Evolutionary conservation across 2,113 vertebrate species (phyloP).

Genomic region (Desmodus rotundus): DNA sequence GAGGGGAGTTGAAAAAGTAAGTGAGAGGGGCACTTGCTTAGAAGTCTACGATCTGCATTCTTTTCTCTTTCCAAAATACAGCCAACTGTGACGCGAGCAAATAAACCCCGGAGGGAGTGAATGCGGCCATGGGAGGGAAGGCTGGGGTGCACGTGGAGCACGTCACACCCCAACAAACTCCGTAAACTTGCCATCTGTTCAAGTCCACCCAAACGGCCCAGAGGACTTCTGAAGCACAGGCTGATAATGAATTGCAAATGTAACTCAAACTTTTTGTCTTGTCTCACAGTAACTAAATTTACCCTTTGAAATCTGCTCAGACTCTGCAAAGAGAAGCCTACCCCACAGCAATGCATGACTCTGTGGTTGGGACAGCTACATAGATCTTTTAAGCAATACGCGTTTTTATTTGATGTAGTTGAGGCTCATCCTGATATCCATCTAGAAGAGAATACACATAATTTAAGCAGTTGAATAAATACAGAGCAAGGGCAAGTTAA

Average conservation of each 20-base stretch:
- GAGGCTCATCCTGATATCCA: neutral
- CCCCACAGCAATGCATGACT: neutral
- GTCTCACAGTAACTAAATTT: constrained; percentile 16
- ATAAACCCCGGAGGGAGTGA: neutral
- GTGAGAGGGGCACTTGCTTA: neutral
- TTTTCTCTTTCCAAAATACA: constrained; percentile 11
- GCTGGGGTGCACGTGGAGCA: neutral
- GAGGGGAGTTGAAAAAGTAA: neutral
- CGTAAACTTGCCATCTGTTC: constrained; percentile 55
- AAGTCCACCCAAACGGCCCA: neutral
- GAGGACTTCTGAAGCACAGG: neutral
- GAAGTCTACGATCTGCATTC: constrained; percentile 28
- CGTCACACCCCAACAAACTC: constrained; percentile 61
- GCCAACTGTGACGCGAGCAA: constrained; percentile 36
- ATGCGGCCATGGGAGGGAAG: neutral
- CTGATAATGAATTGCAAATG: constrained; percentile 60
- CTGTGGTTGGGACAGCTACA: neutral
- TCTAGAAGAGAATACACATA: neutral
- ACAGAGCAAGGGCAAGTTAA: neutral
- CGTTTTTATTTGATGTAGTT: constrained; percentile 4
- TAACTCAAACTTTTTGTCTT: constrained; percentile 26
- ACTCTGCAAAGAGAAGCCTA: neutral
- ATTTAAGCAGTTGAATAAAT: neutral
- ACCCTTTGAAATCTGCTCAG: constrained; percentile 15
- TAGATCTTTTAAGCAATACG: neutral